Conservation (phyloP, 2,888 invertebrate genomes). For the Phaedon cochleariae region DNA sequence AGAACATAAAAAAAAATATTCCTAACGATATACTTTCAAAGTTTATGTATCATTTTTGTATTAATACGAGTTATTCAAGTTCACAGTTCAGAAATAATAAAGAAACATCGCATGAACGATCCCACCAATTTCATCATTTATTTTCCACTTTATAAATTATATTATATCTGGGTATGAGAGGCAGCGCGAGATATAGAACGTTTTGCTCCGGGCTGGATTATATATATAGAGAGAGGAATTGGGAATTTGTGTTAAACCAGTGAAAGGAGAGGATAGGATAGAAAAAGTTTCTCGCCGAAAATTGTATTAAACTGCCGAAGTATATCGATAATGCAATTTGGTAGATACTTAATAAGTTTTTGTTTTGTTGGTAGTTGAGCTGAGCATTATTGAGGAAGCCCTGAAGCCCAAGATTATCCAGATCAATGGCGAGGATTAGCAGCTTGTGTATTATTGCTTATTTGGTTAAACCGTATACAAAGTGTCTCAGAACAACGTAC, state of each 20-base stretch:
- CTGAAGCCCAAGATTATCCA: not conserved
- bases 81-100: no score
- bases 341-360: not conserved
- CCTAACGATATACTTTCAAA: no score
- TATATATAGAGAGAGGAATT: not conserved
- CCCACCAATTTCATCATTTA: slow-evolving; percentile 22
- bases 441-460: no score
- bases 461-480: not conserved
- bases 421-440: no score
- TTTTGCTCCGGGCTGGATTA: not conserved
- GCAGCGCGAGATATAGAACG: not conserved
- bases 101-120: not conserved
- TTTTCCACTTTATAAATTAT: slow-evolving; percentile 24
- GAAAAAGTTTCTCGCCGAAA: not conserved
- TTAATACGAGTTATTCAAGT: no score
- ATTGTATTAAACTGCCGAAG: not conserved
- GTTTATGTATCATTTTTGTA: no score
- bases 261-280: not conserved
- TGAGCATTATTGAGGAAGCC: no score
- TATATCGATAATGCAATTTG: not conserved
- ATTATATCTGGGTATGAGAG: slow-evolving; percentile 11
- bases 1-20: no score
- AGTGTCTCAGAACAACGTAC: no score
- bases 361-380: not conserved
- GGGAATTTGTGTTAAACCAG: not conserved